Percentiles rank a stretch among this genome's conserved stretches.
Evolutionary conservation across 30 jellyfish, hydroid and myxozoan species (phyloP).

Genomic region (Turritopsis rubra): DNA sequence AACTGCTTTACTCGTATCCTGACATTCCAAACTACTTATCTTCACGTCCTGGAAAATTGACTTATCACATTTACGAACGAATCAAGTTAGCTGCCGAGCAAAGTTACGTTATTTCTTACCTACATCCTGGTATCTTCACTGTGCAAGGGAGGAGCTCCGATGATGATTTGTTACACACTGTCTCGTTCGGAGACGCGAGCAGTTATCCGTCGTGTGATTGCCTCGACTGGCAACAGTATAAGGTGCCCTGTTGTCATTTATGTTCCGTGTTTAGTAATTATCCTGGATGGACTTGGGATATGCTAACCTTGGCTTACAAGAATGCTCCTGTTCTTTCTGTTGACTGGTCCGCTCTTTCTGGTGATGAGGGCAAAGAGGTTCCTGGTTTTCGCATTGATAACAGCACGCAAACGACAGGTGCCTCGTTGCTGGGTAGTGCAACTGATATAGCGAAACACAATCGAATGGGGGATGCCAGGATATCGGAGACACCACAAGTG

Average conservation of each 20-base stretch:
- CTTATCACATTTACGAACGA: constrained; percentile 41
- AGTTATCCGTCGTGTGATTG: constrained; percentile 44
- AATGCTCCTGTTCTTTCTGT: constrained; percentile 17
- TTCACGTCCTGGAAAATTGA: constrained; percentile 31
- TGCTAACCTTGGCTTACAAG: constrained; percentile 23
- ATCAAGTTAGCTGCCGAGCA: constrained; percentile 25
- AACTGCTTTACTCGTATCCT: constrained; percentile 20
- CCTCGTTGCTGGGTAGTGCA: constrained; percentile 2
- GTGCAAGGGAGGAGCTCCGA: constrained; percentile 29
- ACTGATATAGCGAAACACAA: neutral
- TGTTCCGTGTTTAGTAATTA: constrained; percentile 31
- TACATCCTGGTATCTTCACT: constrained; percentile 39
- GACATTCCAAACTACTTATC: constrained; percentile 34
- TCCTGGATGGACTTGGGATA: constrained; percentile 49
- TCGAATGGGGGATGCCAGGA: constrained; percentile 9
- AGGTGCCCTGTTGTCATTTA: constrained; percentile 31
- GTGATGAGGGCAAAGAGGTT: constrained; percentile 1
- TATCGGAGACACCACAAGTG: constrained; percentile 34
- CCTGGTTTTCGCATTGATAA: constrained; percentile 34
- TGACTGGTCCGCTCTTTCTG: constrained; percentile 30
- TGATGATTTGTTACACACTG: constrained; percentile 32
- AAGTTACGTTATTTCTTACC: constrained; percentile 12
- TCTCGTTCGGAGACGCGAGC: constrained; percentile 31
- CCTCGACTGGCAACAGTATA: constrained; percentile 38
- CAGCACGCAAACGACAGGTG: constrained; percentile 35